A percentile compares a stretch with the other conserved stretches of the same genome.
Evolutionary conservation across 1,140 invertebrate genomes (phyloP).

Genomic region (Temnothorax longispinosus): DNA sequence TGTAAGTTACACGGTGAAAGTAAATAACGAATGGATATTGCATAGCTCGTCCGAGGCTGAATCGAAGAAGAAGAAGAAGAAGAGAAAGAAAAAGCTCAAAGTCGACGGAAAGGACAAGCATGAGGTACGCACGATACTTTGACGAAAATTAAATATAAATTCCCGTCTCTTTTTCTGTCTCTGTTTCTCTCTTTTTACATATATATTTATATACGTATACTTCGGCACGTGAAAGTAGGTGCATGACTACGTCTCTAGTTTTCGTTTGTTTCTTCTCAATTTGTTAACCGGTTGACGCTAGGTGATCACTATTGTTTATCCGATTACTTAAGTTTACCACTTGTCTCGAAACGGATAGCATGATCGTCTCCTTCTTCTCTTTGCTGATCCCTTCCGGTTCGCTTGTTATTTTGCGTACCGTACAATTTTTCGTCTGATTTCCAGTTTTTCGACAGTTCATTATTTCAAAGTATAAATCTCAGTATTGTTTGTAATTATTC

Average conservation of each 20-base stretch:
- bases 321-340: slow-evolving; percentile 42
- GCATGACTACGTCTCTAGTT: slow-evolving; percentile 77
- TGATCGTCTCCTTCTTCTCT: slow-evolving; percentile 59
- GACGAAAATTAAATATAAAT: slow-evolving; percentile 52
- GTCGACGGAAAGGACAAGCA: slow-evolving; percentile 79
- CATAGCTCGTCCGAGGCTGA: slow-evolving; percentile 79
- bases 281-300: slow-evolving; percentile 71
- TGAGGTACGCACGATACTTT: slow-evolving; percentile 78
- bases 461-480: slow-evolving; percentile 86
- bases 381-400: neutral
- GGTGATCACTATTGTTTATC: slow-evolving; percentile 65
- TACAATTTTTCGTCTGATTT: slow-evolving; percentile 80
- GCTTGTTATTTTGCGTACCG: slow-evolving; percentile 59
- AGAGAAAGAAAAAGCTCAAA: slow-evolving; percentile 81
- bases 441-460: slow-evolving; percentile 81
- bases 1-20: neutral
- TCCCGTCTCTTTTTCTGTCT: slow-evolving; percentile 56
- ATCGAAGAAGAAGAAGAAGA: slow-evolving; percentile 81
- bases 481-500: slow-evolving; percentile 86
- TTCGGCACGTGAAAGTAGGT: slow-evolving; percentile 79
- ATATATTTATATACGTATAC: slow-evolving; percentile 71
- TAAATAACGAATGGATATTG: slow-evolving; percentile 29
- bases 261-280: slow-evolving; percentile 71
- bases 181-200: slow-evolving; percentile 61
- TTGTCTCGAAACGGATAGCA: slow-evolving; percentile 65